Conservation (phyloP, 2,888 invertebrate genomes). For the Caprella mutica region DNA sequence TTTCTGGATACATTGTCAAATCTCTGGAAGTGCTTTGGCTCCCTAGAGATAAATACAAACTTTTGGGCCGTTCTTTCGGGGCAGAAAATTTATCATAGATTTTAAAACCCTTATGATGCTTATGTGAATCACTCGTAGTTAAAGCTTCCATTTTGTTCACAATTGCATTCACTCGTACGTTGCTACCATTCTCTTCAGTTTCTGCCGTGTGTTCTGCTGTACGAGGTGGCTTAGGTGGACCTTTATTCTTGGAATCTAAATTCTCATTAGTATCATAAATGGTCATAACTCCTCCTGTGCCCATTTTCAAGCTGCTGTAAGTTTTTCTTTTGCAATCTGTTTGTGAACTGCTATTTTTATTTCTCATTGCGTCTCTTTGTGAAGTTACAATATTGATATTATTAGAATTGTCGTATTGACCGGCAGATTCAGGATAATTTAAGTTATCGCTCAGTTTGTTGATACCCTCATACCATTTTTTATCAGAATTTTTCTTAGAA, state of each 20-base stretch:
- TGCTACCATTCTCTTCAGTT: neutral
- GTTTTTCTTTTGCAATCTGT: neutral
- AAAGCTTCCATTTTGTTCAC: slow-evolving; percentile 9
- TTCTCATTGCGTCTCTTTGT: neutral
- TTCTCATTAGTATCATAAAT: slow-evolving; percentile 1
- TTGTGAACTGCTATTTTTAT: neutral
- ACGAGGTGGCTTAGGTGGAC: slow-evolving; percentile 14
- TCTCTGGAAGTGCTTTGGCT: no score
- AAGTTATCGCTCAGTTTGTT: no score
- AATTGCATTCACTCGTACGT: neutral
- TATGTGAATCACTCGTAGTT: no score
- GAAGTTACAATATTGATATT: neutral
- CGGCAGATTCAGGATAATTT: no score
- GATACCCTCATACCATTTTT: no score
- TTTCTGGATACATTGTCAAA: no score
- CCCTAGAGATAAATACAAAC: no score
- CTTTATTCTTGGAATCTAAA: neutral
- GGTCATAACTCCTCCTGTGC: slow-evolving; percentile 18
- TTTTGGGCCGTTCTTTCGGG: no score
- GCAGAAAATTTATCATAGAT: no score
- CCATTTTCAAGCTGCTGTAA: slow-evolving; percentile 14
- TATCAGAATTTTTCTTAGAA: no score
- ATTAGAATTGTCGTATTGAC: neutral
- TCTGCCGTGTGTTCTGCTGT: neutral
- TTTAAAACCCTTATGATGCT: no score